Percentiles rank a stretch among this genome's conserved stretches.
Conservation (phyloP, 2,797 vertebrate species). For the Phoebastria nigripes region DNA sequence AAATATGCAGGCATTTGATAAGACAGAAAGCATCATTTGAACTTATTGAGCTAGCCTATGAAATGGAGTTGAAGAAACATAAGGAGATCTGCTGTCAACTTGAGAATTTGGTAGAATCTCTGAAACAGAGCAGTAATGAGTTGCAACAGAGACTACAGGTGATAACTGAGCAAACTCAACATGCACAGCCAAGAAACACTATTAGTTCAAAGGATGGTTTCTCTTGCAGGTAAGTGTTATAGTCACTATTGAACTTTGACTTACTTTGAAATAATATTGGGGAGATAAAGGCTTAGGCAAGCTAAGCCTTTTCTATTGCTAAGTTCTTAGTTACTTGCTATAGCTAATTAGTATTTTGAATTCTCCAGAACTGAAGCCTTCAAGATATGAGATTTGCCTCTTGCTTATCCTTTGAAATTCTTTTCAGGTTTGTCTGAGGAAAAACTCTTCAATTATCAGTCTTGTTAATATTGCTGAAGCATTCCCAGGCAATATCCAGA, state of each 20-base stretch:
- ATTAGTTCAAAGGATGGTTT: slow-evolving; percentile 81
- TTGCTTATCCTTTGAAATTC: background rate
- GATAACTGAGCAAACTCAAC: slow-evolving; percentile 72
- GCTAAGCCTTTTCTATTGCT: background rate
- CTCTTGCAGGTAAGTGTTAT: slow-evolving; percentile 78
- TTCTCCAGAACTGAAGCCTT: background rate
- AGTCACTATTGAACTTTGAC: background rate
- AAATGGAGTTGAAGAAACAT: slow-evolving; percentile 82
- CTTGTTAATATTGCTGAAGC: background rate
- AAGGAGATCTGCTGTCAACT: slow-evolving; percentile 72
- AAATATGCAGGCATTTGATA: slow-evolving; percentile 83
- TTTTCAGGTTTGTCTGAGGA: background rate
- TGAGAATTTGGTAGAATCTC: slow-evolving; percentile 69
- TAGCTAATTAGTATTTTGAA: background rate
- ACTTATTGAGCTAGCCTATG: slow-evolving; percentile 82
- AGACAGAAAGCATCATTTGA: slow-evolving; percentile 90
- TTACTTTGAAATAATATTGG: background rate
- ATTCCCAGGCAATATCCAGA: background rate
- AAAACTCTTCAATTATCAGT: background rate
- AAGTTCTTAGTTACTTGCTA: background rate
- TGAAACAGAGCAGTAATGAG: slow-evolving; percentile 66
- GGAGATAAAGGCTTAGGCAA: background rate
- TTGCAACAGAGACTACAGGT: slow-evolving; percentile 69
- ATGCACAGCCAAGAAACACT: slow-evolving; percentile 67
- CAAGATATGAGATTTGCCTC: background rate